Percentiles rank a stretch among this genome's conserved stretches.
These are phyloP conservation scores for Brachionichthys hirsutus DNA, from an alignment of 2,113 vertebrate genomes.

Conservation along the genomic window DNA sequence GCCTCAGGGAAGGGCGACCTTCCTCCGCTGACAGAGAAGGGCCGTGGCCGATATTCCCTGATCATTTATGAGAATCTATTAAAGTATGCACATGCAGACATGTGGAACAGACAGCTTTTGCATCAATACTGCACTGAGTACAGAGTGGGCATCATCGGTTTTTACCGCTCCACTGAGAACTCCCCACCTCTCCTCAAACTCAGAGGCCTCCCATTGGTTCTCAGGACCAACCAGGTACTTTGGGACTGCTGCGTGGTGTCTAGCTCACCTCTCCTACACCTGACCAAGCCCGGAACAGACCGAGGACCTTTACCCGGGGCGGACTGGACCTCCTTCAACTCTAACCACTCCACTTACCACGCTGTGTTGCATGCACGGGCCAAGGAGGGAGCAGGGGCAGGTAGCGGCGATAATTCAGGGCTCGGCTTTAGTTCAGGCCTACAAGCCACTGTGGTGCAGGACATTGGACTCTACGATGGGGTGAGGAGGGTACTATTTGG, in stretches of 20 bases:
- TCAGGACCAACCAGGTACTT: constrained; percentile 88
- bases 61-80: constrained; percentile 95
- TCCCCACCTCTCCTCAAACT: constrained; percentile 83
- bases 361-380: constrained; percentile 86
- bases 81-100: constrained; percentile 92
- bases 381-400: constrained; percentile 65
- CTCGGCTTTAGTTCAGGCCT: constrained; percentile 72
- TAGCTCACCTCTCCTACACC: constrained; percentile 86
- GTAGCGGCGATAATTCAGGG: constrained; percentile 52
- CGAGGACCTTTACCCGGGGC: constrained; percentile 88
- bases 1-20: constrained; percentile 93
- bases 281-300: constrained; percentile 86
- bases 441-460: constrained; percentile 88
- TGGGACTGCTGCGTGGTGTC: constrained; percentile 88
- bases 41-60: constrained; percentile 87
- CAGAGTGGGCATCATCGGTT: constrained; percentile 93
- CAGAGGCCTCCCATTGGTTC: constrained; percentile 85
- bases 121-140: constrained; percentile 97
- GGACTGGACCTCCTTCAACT: constrained; percentile 94
- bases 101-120: constrained; percentile 92
- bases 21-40: constrained; percentile 89
- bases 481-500: constrained; percentile 94
- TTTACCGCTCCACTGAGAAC: constrained; percentile 95
- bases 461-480: constrained; percentile 91
- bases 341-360: constrained; percentile 94